phyloP scores from a whole-genome alignment of 92 coral and sea anemone genomes.

The Umimayanthus chanpuru region DNA sequence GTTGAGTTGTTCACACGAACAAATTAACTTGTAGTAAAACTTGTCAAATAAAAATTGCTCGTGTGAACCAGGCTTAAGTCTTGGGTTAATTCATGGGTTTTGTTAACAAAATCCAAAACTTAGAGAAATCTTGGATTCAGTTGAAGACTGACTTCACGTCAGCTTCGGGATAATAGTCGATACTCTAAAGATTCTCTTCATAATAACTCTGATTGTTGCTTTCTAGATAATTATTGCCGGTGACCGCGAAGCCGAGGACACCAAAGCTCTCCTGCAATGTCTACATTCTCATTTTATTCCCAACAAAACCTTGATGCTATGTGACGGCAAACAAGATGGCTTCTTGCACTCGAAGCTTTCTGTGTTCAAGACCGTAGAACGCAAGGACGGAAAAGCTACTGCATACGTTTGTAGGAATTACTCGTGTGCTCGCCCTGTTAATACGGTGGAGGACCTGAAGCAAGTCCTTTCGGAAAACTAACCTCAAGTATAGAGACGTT shows the following conservation, averaged over 20 bases:
- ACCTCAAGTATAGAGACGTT: background rate
- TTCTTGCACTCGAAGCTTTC: constrained; percentile 82
- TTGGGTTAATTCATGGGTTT: too few species aligned
- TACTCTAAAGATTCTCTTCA: too few species aligned
- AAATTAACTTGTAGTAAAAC: too few species aligned
- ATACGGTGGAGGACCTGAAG: constrained; percentile 73
- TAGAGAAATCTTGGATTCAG: background rate
- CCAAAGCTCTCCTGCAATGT: constrained; percentile 76
- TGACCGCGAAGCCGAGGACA: constrained; percentile 85
- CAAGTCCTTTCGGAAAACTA: constrained; percentile 60
- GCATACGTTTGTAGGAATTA: constrained; percentile 92
- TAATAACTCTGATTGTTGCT: background rate
- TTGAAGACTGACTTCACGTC: background rate
- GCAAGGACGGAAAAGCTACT: constrained; percentile 84
- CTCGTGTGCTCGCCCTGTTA: constrained; percentile 85
- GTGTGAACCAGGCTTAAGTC: too few species aligned
- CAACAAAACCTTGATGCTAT: constrained; percentile 85
- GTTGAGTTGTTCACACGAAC: too few species aligned
- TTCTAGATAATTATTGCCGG: constrained; percentile 89
- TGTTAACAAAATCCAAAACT: too few species aligned
- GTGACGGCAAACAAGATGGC: constrained; percentile 74
- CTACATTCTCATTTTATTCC: constrained; percentile 84
- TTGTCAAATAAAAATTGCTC: too few species aligned
- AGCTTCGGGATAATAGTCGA: too few species aligned
- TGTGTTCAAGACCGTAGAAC: constrained; percentile 77